Conservation (phyloP, 92 coral and sea anemone species). For the Parazoanthus swiftii region DNA sequence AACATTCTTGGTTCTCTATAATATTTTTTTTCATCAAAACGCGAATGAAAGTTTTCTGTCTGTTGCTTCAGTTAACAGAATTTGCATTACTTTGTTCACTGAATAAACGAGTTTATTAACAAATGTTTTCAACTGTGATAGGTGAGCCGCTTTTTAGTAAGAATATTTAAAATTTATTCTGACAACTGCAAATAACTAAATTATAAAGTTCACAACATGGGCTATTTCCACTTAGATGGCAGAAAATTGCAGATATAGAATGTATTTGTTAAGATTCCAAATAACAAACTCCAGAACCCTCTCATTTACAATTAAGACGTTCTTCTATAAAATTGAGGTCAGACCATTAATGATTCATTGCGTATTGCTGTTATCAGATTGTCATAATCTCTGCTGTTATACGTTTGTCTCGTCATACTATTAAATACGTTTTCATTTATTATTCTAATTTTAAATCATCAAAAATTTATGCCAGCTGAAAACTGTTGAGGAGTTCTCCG, state of each 20-base stretch:
- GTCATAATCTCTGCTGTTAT: background rate
- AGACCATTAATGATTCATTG: background rate
- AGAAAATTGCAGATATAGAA: background rate
- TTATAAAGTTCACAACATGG: background rate
- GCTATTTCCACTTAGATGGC: background rate
- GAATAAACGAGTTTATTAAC: too few species aligned
- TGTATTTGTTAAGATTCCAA: too few species aligned
- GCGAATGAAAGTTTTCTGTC: too few species aligned
- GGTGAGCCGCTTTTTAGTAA: too few species aligned
- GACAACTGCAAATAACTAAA: background rate
- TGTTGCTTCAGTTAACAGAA: too few species aligned
- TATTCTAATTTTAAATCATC: slow-evolving; percentile 17
- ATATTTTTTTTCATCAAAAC: too few species aligned
- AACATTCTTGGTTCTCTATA: too few species aligned
- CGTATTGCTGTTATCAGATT: background rate
- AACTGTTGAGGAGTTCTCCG: background rate
- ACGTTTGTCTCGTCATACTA: background rate
- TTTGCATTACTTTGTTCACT: too few species aligned
- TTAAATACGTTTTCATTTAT: background rate
- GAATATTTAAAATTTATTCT: too few species aligned
- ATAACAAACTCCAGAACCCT: background rate
- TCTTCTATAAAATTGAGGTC: background rate
- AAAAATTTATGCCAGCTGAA: slow-evolving; percentile 15
- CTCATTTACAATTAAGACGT: background rate
- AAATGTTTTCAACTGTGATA: too few species aligned